Conservation (phyloP, 2,797 vertebrate genomes). For the Cirrhinus molitorella region DNA sequence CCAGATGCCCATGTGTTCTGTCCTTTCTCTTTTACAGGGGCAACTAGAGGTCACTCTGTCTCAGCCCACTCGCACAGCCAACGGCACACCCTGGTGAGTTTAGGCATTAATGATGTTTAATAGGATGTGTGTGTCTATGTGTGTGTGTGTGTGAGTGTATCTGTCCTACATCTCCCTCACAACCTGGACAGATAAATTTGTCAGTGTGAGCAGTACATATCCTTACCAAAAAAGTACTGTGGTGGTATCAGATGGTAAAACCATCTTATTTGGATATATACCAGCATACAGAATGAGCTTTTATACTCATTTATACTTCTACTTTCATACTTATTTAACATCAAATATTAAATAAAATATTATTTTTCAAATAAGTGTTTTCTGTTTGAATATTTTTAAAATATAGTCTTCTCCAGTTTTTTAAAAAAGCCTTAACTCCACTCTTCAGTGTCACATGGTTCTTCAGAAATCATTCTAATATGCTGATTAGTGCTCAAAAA, state of each 20-base stretch:
- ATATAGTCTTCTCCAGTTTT: not conserved
- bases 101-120: constrained; percentile 31
- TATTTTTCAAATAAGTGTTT: not conserved
- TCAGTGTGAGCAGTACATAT: not conserved
- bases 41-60: constrained; percentile 79
- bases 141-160: not conserved
- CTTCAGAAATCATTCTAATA: not conserved
- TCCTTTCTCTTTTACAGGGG: constrained; percentile 72
- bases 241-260: not conserved
- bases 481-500: not conserved
- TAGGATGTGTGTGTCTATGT: constrained; percentile 12
- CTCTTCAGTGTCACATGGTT: not conserved
- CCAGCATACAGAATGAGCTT: not conserved
- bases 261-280: not conserved
- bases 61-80: constrained; percentile 79
- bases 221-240: not conserved
- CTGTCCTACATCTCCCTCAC: not conserved
- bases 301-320: not conserved
- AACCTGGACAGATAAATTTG: constrained; percentile 13
- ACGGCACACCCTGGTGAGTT: constrained; percentile 82
- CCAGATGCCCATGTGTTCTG: constrained; percentile 44
- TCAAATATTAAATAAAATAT: not conserved
- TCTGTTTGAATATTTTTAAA: not conserved
- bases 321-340: too few species aligned
- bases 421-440: too few species aligned